Conservation (phyloP, 2,113 vertebrate genomes). For the Copsychus sechellarum region DNA sequence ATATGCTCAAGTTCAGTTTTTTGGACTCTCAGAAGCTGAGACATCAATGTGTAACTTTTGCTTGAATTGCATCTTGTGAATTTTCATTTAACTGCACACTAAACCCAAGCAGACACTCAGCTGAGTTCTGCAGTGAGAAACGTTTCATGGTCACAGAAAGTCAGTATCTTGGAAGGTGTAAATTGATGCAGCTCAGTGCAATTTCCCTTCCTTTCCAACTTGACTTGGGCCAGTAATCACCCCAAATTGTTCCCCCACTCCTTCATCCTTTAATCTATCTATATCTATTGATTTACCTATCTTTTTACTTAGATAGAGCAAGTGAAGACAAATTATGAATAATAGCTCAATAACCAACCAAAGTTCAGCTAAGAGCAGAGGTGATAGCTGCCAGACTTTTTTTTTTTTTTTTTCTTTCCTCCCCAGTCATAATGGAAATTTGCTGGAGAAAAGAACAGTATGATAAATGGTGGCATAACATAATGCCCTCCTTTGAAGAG, state of each 20-base stretch:
- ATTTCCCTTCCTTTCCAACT: background rate
- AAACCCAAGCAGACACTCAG: background rate
- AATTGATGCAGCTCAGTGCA: background rate
- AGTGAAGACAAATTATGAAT: slow-evolving; percentile 1
- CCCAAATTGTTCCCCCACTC: background rate
- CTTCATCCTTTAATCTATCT: background rate
- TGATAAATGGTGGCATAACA: background rate
- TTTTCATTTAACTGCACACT: slow-evolving; percentile 1
- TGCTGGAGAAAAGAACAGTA: background rate
- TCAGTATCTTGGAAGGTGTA: background rate
- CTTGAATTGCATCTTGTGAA: slow-evolving; percentile 13
- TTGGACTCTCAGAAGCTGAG: slow-evolving; percentile 20
- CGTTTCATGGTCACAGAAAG: background rate
- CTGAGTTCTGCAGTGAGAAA: background rate
- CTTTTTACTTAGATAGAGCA: background rate
- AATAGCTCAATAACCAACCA: background rate
- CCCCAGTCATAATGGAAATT: background rate
- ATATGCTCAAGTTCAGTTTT: slow-evolving; percentile 5
- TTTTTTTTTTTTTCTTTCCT: background rate
- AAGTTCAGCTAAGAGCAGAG: slow-evolving; percentile 30
- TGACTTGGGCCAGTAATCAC: background rate
- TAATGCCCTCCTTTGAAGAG: slow-evolving; percentile 16
- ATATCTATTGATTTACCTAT: background rate
- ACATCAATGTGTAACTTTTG: slow-evolving; percentile 10
- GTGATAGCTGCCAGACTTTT: background rate